phyloP scores from a whole-genome alignment of 2,113 vertebrate species.

The Chamaetylas fuelleborni region DNA sequence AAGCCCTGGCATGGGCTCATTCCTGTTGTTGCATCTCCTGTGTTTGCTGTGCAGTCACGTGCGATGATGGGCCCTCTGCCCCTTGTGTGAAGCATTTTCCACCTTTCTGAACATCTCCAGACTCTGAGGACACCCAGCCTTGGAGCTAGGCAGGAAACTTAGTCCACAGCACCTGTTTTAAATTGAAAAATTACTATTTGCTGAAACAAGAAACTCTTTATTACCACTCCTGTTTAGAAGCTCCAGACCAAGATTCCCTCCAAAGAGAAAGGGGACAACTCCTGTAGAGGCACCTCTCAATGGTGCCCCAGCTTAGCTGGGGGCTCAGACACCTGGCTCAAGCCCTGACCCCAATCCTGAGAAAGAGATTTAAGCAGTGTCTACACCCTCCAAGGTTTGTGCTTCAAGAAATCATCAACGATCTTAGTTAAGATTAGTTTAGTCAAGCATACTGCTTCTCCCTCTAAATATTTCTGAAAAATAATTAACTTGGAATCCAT shows the following conservation, averaged over 20 bases:
- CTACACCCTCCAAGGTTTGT: neutral
- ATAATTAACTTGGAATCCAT: neutral
- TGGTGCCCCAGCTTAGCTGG: neutral
- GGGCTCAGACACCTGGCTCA: neutral
- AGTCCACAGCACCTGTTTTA: neutral
- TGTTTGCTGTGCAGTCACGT: accelerated
- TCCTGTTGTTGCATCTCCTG: neutral
- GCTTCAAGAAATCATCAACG: neutral
- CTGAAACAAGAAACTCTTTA: neutral
- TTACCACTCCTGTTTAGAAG: neutral
- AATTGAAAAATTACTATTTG: neutral
- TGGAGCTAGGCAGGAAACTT: neutral
- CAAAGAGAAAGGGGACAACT: neutral
- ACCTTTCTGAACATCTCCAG: neutral
- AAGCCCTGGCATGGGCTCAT: neutral
- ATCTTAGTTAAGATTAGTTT: neutral
- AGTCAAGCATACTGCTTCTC: neutral
- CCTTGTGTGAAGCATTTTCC: neutral
- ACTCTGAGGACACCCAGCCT: neutral
- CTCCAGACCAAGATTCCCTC: neutral
- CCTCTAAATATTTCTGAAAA: neutral
- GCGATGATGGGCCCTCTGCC: neutral
- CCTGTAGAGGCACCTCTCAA: neutral
- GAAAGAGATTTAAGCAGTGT: neutral
- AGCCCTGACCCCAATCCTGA: neutral